Percentiles rank a stretch among this genome's conserved stretches.
These are phyloP conservation scores for Axea sp. DNA, from an alignment of 2,888 invertebrate genomes.

Conservation along the genomic window DNA sequence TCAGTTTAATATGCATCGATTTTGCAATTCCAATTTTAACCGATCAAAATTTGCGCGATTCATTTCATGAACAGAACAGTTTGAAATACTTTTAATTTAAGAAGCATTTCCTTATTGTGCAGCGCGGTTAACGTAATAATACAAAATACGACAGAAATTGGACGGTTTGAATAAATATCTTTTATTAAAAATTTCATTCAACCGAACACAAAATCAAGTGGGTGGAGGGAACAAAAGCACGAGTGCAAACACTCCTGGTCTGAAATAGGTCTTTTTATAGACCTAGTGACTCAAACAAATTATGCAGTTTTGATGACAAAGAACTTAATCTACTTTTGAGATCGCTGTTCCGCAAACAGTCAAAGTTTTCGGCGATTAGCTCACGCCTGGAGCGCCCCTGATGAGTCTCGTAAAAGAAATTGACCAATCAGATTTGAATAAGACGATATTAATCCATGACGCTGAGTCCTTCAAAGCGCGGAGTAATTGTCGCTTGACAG, in stretches of 20 bases:
- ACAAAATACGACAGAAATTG: no score
- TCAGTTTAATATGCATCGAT: no score
- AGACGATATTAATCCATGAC: conserved; percentile 14
- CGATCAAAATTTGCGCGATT: no score
- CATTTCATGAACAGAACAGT: no score
- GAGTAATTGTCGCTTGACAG: not conserved
- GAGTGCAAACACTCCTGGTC: conserved; percentile 3
- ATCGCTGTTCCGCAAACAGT: conserved; percentile 26
- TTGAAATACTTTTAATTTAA: no score
- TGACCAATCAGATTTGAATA: conserved; percentile 12
- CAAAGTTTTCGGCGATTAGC: conserved; percentile 33
- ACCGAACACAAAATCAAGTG: no score
- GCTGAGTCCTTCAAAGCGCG: no score
- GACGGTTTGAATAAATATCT: no score
- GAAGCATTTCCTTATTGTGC: no score
- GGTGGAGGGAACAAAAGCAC: conserved; percentile 4
- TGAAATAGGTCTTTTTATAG: not conserved
- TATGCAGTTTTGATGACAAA: conserved; percentile 22
- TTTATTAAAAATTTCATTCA: no score
- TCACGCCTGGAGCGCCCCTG: conserved; percentile 4
- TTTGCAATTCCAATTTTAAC: no score
- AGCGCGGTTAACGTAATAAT: no score
- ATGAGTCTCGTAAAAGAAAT: conserved; percentile 5
- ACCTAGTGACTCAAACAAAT: conserved; percentile 14
- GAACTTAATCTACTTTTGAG: conserved; percentile 29